A percentile compares a stretch with the other conserved stretches of the same genome.
phyloP scores from a whole-genome alignment of 2,113 vertebrate species.

The Pipa parva region DNA sequence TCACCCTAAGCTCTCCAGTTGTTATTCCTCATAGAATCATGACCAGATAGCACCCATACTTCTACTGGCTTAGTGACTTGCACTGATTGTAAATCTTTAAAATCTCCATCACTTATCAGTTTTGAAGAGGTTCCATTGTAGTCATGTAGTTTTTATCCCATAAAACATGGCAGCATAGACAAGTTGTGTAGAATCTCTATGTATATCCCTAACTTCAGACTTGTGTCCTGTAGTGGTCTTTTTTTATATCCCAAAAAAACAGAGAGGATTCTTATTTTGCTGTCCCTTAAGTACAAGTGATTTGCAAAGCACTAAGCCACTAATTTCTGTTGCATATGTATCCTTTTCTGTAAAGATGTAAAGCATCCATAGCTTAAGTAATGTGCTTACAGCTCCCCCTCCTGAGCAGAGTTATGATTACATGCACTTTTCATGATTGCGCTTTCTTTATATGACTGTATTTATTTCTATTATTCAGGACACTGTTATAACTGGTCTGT shows the following conservation, averaged over 20 bases:
- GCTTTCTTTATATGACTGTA: not conserved
- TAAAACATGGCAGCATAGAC: not conserved
- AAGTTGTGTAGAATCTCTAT: not conserved
- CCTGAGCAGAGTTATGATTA: not conserved
- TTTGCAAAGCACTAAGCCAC: slow-evolving; percentile 9
- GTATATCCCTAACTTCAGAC: not conserved
- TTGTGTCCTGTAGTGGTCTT: not conserved
- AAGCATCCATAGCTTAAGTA: not conserved
- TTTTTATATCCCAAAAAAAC: not conserved
- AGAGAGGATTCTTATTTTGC: not conserved
- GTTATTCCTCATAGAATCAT: not conserved
- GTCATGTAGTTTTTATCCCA: not conserved
- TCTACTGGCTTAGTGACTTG: not conserved
- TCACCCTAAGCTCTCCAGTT: not conserved
- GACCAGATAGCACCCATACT: no score
- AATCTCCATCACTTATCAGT: not conserved
- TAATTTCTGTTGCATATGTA: not conserved
- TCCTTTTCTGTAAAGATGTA: not conserved
- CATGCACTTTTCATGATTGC: not conserved
- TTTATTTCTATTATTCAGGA: slow-evolving; percentile 66
- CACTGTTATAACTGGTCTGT: slow-evolving; percentile 76
- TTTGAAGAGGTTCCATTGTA: not conserved
- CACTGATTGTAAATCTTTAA: not conserved
- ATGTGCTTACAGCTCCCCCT: slow-evolving; percentile 15
- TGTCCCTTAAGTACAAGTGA: not conserved